These are phyloP conservation scores for Caenorhabditis sp. DNA, from an alignment of 2,888 invertebrate species.

Conservation along the genomic window DNA sequence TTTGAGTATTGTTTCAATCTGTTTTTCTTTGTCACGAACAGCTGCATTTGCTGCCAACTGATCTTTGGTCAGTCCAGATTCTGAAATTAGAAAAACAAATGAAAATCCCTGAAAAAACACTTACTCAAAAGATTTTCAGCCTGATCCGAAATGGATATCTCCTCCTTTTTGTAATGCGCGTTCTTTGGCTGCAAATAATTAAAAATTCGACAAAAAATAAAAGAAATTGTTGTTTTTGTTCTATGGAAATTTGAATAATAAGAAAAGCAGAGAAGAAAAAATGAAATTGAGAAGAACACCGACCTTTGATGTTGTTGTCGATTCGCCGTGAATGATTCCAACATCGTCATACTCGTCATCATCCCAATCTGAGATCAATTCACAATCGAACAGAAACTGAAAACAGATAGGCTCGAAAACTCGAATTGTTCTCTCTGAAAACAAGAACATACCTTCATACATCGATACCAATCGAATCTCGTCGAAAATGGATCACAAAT, in stretches of 20 bases:
- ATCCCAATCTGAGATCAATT: conserved; percentile 56
- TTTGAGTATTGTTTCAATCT: conserved; percentile 22
- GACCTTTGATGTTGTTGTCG: conserved; percentile 3
- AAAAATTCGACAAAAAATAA: too few species aligned
- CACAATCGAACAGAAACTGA: conserved; percentile 60
- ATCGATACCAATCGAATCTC: conserved; percentile 55
- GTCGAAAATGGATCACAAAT: conserved; percentile 58
- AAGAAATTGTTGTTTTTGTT: background rate
- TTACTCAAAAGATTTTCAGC: conserved; percentile 27
- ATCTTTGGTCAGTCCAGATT: conserved; percentile 22
- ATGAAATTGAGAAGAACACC: background rate
- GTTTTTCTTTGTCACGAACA: conserved; percentile 31
- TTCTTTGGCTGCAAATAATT: conserved; percentile 13
- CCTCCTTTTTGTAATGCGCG: conserved; percentile 8
- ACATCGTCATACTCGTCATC: conserved; percentile 48
- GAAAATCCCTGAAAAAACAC: background rate
- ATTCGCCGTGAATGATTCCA: conserved; percentile 27
- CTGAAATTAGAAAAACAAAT: conserved; percentile 1
- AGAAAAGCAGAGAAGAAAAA: background rate
- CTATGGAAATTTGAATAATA: background rate
- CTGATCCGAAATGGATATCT: conserved; percentile 36
- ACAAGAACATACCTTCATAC: conserved; percentile 51
- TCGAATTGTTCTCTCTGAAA: too few species aligned
- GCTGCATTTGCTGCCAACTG: conserved; percentile 33
- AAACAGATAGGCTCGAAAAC: background rate